Evolutionary conservation across 2,113 vertebrate genomes (phyloP).

Genomic region (Campylorhamphus procurvoides): DNA sequence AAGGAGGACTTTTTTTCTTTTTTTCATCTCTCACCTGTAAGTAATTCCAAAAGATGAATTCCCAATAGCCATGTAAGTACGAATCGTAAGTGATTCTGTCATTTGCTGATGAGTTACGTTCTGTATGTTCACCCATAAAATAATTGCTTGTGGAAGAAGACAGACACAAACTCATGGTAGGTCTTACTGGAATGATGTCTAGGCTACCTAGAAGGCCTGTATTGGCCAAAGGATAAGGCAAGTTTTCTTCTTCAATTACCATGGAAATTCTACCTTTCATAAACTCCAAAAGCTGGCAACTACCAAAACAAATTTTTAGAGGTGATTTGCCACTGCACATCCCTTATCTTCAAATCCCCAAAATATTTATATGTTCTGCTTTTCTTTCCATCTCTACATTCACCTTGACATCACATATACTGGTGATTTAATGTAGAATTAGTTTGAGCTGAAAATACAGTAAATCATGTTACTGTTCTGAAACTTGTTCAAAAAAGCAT

Average conservation of each 20-base stretch:
- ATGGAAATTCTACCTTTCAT: not conserved
- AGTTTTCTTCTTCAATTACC: not conserved
- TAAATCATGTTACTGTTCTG: constrained; percentile 59
- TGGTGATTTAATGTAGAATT: constrained; percentile 66
- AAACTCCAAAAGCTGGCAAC: not conserved
- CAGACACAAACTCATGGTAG: not conserved
- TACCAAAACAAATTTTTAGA: not conserved
- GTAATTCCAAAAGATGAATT: not conserved
- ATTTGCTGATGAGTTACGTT: not conserved
- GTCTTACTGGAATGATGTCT: not conserved
- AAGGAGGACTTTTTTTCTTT: not conserved
- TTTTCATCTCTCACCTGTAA: not conserved
- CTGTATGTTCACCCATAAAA: not conserved
- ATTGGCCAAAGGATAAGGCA: not conserved
- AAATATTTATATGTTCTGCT: constrained; percentile 15
- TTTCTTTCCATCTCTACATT: constrained; percentile 27
- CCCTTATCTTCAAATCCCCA: constrained; percentile 42
- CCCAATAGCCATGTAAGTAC: not conserved
- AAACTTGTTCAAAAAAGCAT: constrained; percentile 14
- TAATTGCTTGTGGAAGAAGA: not conserved
- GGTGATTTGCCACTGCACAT: constrained; percentile 29
- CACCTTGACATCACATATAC: constrained; percentile 52
- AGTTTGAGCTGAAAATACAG: constrained; percentile 30
- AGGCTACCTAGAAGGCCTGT: not conserved
- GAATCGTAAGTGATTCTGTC: not conserved